A percentile compares a stretch with the other conserved stretches of the same genome.
Conservation (phyloP, 2,888 invertebrate species). For the Platycheirus rosarum region DNA sequence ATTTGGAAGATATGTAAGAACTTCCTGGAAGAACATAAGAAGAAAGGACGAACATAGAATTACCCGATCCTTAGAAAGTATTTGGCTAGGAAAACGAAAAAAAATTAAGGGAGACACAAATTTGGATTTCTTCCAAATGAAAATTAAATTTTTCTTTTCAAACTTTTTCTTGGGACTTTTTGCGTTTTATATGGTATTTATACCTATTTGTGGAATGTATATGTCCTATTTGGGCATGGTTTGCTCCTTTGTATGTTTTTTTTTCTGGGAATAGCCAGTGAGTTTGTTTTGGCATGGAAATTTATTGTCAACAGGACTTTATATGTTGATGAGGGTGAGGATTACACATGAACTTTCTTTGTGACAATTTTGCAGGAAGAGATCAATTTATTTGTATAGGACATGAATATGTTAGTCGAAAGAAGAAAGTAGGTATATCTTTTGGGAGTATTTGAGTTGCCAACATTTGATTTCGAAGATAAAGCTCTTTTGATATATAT, state of each 20-base stretch:
- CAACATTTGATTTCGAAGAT: slow-evolving; percentile 27
- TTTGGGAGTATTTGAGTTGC: background rate
- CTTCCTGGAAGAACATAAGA: slow-evolving; percentile 37
- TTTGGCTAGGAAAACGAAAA: slow-evolving; percentile 35
- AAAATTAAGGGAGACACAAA: slow-evolving; percentile 50
- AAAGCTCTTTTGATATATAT: slow-evolving; percentile 6
- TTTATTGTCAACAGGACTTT: slow-evolving; percentile 51
- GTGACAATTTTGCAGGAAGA: slow-evolving; percentile 40
- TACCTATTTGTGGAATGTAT: slow-evolving; percentile 36
- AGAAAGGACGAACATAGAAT: slow-evolving; percentile 42
- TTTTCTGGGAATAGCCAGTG: slow-evolving; percentile 11
- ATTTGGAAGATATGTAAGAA: slow-evolving; percentile 53
- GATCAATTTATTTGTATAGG: slow-evolving; percentile 28
- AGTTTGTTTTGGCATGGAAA: slow-evolving; percentile 49
- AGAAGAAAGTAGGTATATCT: background rate
- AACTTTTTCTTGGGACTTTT: slow-evolving; percentile 47
- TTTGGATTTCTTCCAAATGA: slow-evolving; percentile 71
- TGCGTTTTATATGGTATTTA: slow-evolving; percentile 33
- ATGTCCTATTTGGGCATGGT: slow-evolving; percentile 28
- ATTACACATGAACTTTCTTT: slow-evolving; percentile 26
- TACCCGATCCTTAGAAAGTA: slow-evolving; percentile 58
- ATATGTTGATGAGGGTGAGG: slow-evolving; percentile 37
- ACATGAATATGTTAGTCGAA: background rate
- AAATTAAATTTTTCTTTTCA: slow-evolving; percentile 69
- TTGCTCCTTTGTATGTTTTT: slow-evolving; percentile 16